phyloP scores from a whole-genome alignment of 1,140 invertebrate genomes.

The Cydia amplana region DNA sequence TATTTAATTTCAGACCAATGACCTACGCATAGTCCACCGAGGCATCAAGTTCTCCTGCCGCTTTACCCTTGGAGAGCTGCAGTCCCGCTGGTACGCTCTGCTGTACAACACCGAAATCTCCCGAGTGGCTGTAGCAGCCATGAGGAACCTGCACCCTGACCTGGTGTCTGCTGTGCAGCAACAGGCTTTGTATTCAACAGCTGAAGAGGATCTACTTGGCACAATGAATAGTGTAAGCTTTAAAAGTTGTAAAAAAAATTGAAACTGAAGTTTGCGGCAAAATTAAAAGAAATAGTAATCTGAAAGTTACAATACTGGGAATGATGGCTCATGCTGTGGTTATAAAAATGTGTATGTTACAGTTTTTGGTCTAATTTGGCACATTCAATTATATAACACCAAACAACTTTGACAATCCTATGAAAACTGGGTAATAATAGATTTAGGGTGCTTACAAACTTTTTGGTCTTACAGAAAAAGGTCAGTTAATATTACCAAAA shows the following conservation, averaged over 20 bases:
- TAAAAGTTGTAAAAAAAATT: not conserved
- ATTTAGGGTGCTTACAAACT: no score
- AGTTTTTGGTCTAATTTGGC: no score
- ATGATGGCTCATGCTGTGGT: no score
- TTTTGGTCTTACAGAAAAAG: no score
- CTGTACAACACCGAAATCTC: conserved; percentile 95
- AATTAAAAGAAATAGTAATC: no score
- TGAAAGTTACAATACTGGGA: no score
- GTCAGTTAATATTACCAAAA: no score
- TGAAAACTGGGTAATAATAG: no score
- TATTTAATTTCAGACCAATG: conserved; percentile 86
- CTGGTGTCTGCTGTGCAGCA: conserved; percentile 91
- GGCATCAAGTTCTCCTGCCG: conserved; percentile 98
- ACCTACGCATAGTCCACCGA: conserved; percentile 91
- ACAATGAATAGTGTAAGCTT: conserved; percentile 89
- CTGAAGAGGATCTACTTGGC: conserved; percentile 93
- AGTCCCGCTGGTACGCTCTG: conserved; percentile 97
- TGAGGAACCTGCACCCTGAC: conserved; percentile 96
- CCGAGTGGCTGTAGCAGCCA: conserved; percentile 92
- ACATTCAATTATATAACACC: no score
- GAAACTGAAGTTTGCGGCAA: no score
- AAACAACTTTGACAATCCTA: no score
- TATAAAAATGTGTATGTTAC: no score
- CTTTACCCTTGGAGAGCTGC: conserved; percentile 96
- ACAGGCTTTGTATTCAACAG: conserved; percentile 92